Evolutionary conservation across 2,113 vertebrate genomes (phyloP), one percentile per base, ranked within the genome.

Genomic region (Delphinus delphis): DNA sequence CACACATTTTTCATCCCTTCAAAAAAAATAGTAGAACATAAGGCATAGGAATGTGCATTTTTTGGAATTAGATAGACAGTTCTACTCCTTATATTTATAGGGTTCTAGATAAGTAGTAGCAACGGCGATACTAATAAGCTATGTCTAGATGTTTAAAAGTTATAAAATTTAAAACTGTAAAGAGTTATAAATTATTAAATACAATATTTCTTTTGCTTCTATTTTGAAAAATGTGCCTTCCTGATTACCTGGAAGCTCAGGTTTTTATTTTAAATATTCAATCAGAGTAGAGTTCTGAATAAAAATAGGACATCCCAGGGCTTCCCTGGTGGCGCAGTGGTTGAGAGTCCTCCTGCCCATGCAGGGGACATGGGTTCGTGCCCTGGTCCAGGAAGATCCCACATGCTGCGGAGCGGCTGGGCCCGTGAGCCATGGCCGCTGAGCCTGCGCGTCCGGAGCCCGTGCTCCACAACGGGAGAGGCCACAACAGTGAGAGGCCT

Each of bases 221-320:
- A 18, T 44, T 55, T 83, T 95, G 62, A 83, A 68, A 71, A 89
- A 53, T 20, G 55, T 21, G 53, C 3, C 21, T 81, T 62, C 8
- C 2, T 65, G 15, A 60, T 92, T 60, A 74, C 5, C 8, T n/a
- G 18, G 60, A 50, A 44, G 33, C 31, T 74, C 9, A 62, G 20
- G 15, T 58, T 81, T 81, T 90, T 80, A 80, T 33, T 79, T 55
- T 55, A 68, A 63, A 50, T 82, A 13, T 68, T 81, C 41, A 23
- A 10, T 68, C 11, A 26, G 23, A 15, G 31, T 25, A 73, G 23
- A 65, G 28, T 65, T 73, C 1, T 15, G 33, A 23, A 55, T 81
- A 50, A 68, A 86, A 93, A 86, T 65, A 87, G 33, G 12, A 6
- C 25, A 50, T 36, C 26, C 17, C 0, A 41, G 11, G 44, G 44